These are phyloP conservation scores for Drosophila gunungcola DNA, from an alignment of 1,140 invertebrate species.

Conservation along the genomic window DNA sequence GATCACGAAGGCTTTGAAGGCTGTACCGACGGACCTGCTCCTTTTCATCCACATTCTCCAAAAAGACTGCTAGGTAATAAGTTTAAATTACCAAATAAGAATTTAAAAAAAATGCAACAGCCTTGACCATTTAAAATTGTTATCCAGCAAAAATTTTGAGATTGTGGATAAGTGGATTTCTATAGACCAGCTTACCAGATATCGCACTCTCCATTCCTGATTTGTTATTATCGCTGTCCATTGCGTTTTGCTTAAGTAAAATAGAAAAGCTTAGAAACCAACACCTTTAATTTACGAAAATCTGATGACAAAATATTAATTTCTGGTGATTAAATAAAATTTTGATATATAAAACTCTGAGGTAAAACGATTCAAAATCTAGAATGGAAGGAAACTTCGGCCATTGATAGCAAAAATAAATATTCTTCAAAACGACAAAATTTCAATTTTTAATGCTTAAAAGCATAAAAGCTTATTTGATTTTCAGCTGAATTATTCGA, in stretches of 20 bases:
- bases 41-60: slow-evolving; percentile 15
- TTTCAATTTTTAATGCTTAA: no score
- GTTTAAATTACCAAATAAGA: no score
- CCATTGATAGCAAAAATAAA: no score
- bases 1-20: slow-evolving; percentile 43
- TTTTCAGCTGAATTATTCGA: no score
- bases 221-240: background rate
- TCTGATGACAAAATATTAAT: background rate
- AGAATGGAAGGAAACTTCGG: no score
- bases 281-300: background rate
- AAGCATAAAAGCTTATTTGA: no score
- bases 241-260: background rate
- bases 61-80: background rate
- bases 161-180: background rate
- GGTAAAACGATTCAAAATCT: background rate
- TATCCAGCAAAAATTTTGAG: no score
- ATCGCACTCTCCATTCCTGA: background rate
- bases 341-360: background rate
- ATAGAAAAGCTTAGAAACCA: background rate
- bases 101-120: no score
- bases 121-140: background rate
- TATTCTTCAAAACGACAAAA: no score
- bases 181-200: slow-evolving; percentile 4
- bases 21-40: slow-evolving; percentile 40
- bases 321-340: background rate